Evolutionary conservation across 2,797 vertebrate genomes (phyloP).

Genomic region (Pangasius macronema): DNA sequence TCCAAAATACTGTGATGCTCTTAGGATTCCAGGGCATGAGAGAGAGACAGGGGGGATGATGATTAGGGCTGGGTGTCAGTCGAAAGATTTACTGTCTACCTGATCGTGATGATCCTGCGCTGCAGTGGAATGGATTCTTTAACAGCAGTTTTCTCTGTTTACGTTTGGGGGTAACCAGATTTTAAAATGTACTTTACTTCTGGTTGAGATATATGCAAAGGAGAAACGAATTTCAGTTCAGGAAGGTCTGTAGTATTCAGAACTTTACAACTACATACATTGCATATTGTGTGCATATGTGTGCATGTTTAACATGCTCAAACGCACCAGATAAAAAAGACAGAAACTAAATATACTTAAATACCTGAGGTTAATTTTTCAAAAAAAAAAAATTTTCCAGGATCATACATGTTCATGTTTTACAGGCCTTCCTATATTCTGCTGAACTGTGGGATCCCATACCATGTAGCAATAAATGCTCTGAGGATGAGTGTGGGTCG

Average conservation of each 20-base stretch:
- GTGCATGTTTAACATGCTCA: not conserved
- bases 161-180: not conserved
- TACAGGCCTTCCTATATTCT: constrained; percentile 88
- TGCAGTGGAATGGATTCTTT: not conserved
- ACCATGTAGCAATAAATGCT: constrained; percentile 81
- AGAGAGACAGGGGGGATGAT: not conserved
- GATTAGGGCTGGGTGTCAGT: not conserved
- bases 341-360: not conserved
- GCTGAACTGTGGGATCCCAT: constrained; percentile 83
- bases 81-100: not conserved
- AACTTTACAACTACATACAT: not conserved
- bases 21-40: not conserved
- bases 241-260: not conserved
- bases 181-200: not conserved
- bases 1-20: not conserved
- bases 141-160: not conserved
- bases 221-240: not conserved
- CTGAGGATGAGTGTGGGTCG: constrained; percentile 89
- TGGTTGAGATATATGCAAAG: too few relatives aligned
- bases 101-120: not conserved
- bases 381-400: not conserved
- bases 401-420: not conserved
- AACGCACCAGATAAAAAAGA: not conserved
- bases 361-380: not conserved
- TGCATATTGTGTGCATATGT: too few relatives aligned